These are phyloP conservation scores for Arge pagana DNA, from an alignment of 2,888 invertebrate genomes.

Conservation along the genomic window DNA sequence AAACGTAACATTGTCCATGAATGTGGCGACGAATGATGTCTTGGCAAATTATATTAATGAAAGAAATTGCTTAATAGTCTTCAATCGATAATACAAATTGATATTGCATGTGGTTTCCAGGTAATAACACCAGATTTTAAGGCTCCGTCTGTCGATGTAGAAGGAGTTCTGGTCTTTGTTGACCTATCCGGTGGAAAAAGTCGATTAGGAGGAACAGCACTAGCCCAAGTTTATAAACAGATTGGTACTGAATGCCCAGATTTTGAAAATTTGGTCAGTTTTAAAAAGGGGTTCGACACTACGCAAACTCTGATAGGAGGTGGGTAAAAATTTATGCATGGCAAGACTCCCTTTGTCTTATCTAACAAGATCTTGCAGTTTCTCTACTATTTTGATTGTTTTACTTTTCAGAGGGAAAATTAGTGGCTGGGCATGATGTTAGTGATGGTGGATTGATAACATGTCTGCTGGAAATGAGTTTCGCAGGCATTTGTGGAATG, in stretches of 20 bases:
- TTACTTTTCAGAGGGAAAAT: constrained; percentile 64
- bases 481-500: constrained; percentile 86
- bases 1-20: background rate
- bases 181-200: constrained; percentile 75
- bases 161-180: constrained; percentile 76
- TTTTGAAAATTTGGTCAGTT: constrained; percentile 69
- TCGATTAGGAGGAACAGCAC: constrained; percentile 88
- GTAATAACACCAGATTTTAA: constrained; percentile 92
- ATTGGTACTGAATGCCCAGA: constrained; percentile 82
- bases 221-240: constrained; percentile 89
- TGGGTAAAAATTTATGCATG: constrained; percentile 44
- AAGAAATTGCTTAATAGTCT: background rate
- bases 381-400: constrained; percentile 3
- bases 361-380: background rate
- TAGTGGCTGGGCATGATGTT: constrained; percentile 90
- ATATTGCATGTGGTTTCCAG: constrained; percentile 30
- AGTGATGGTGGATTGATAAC: constrained; percentile 96
- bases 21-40: background rate
- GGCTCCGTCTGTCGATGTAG: constrained; percentile 64
- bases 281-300: constrained; percentile 78
- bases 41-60: too few relatives aligned
- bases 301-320: constrained; percentile 84
- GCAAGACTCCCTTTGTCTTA: background rate
- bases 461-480: constrained; percentile 93
- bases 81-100: background rate